Evolutionary conservation across 2,888 invertebrate species (phyloP).

Genomic region (Eristalinus aeneus): DNA sequence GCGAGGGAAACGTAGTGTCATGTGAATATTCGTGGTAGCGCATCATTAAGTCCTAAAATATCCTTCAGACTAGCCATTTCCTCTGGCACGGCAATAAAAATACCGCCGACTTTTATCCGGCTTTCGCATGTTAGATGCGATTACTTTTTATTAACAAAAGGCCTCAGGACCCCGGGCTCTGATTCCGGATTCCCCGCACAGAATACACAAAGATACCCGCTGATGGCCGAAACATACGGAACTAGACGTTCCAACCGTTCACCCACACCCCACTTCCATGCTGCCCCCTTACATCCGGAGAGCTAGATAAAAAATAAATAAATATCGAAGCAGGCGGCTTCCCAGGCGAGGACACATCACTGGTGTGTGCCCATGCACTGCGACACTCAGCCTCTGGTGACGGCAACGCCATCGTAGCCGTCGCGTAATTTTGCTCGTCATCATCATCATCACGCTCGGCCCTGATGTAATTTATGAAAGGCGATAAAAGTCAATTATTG

Average conservation of each 20-base stretch:
- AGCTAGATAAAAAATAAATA: constrained; percentile 19
- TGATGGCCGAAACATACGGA: constrained; percentile 29
- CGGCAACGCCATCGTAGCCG: neutral
- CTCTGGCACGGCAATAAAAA: constrained; percentile 32
- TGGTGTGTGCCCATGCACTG: neutral
- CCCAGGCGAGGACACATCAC: neutral
- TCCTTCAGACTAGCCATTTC: constrained; percentile 24
- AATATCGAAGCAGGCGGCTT: neutral
- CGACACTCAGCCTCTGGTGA: neutral
- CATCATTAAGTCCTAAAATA: constrained; percentile 45
- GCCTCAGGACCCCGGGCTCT: neutral
- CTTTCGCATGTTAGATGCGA: constrained; percentile 49
- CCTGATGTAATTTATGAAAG: constrained; percentile 56
- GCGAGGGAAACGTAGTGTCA: neutral
- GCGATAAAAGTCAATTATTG: constrained; percentile 69
- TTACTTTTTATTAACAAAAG: constrained; percentile 46
- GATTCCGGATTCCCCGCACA: neutral
- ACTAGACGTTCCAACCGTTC: neutral
- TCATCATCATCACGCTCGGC: constrained; percentile 47
- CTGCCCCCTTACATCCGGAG: neutral
- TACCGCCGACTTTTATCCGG: constrained; percentile 42
- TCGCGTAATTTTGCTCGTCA: constrained; percentile 15
- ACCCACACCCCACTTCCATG: too few relatives aligned
- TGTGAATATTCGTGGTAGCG: constrained; percentile 46
- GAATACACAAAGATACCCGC: neutral